Evolutionary conservation across 2,888 invertebrate genomes (phyloP).

Genomic region (Azorinus chamasolen): DNA sequence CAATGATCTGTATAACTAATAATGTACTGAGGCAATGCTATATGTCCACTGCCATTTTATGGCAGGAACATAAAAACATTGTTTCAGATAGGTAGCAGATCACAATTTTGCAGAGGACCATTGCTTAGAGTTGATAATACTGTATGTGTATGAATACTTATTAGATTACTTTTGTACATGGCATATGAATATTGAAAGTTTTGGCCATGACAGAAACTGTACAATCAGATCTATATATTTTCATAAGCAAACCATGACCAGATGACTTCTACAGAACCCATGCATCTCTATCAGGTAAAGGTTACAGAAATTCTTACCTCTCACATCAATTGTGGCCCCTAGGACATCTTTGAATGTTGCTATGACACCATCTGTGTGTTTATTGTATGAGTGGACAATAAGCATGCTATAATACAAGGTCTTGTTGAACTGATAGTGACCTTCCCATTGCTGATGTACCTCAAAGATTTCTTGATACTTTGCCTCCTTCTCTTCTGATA

Average conservation of each 20-base stretch:
- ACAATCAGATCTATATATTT: not conserved
- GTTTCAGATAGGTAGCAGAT: no score
- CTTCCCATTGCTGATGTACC: slow-evolving; percentile 46
- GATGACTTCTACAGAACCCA: not conserved
- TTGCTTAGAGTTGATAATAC: no score
- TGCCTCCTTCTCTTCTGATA: no score
- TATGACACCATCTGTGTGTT: slow-evolving; percentile 44
- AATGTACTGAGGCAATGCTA: no score
- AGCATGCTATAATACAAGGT: slow-evolving; percentile 45
- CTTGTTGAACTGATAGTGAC: slow-evolving; percentile 45
- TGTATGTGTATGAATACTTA: no score
- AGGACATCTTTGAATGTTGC: slow-evolving; percentile 55
- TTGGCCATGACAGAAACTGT: not conserved
- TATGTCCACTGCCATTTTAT: no score
- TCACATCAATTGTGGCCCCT: slow-evolving; percentile 56
- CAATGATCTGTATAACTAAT: no score
- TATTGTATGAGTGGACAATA: slow-evolving; percentile 54
- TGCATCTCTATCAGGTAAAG: not conserved
- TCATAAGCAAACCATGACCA: no score
- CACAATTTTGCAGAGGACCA: no score
- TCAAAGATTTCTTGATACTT: no score
- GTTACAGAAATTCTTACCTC: slow-evolving; percentile 47
- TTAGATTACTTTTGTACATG: no score
- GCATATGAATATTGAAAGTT: not conserved
- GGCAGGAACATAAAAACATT: no score